Percentiles rank a stretch among this genome's conserved stretches.
phyloP scores from a whole-genome alignment of 1,140 invertebrate species.

The Drosophila melanica region DNA sequence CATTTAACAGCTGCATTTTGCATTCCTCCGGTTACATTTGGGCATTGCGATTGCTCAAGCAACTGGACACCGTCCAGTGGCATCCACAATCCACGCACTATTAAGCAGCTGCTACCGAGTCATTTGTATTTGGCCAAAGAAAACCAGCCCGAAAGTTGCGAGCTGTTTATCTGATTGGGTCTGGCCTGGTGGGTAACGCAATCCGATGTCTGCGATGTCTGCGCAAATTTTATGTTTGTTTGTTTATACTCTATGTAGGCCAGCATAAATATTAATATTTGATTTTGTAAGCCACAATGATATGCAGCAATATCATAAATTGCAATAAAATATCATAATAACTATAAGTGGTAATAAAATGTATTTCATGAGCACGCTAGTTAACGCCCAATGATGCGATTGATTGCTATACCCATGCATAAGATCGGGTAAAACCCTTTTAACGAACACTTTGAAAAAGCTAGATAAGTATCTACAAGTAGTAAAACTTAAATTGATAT shows the following conservation, averaged over 20 bases:
- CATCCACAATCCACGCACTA: slow-evolving; percentile 68
- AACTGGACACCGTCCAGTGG: slow-evolving; percentile 50
- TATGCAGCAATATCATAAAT: slow-evolving; percentile 53
- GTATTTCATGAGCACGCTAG: slow-evolving; percentile 35
- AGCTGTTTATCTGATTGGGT: slow-evolving; percentile 45
- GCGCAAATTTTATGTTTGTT: slow-evolving; percentile 57
- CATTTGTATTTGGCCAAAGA: slow-evolving; percentile 20
- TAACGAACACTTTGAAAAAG: background rate
- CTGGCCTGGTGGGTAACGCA: slow-evolving; percentile 28
- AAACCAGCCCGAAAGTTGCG: slow-evolving; percentile 60
- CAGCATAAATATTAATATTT: slow-evolving; percentile 71
- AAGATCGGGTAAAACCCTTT: background rate
- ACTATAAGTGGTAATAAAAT: slow-evolving; percentile 44
- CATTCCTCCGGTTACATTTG: slow-evolving; percentile 48
- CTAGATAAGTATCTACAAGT: background rate
- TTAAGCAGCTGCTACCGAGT: slow-evolving; percentile 67
- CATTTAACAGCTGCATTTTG: slow-evolving; percentile 56
- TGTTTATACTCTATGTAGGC: slow-evolving; percentile 66
- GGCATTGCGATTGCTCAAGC: slow-evolving; percentile 54
- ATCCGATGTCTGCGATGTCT: slow-evolving; percentile 48
- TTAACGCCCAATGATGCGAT: slow-evolving; percentile 43
- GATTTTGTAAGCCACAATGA: slow-evolving; percentile 65
- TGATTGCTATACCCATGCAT: slow-evolving; percentile 1
- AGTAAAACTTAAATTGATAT: background rate
- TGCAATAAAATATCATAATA: slow-evolving; percentile 45